Evolutionary conservation across 2,113 vertebrate species (phyloP).

Genomic region (Sapayoa aenigma): DNA sequence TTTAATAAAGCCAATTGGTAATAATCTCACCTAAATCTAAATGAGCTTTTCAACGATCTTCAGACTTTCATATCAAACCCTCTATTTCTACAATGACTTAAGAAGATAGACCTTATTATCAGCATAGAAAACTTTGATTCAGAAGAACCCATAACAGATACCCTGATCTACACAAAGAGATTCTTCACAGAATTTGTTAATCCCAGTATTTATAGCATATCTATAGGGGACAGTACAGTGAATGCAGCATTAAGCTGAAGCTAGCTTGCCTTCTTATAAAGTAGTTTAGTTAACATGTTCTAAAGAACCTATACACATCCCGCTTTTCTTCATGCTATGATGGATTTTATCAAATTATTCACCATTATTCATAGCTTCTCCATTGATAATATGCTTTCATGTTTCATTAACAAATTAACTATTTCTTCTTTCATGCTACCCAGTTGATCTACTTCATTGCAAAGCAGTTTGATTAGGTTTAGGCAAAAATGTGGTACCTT

Average conservation of each 20-base stretch:
- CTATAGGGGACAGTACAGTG: background rate
- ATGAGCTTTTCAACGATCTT: background rate
- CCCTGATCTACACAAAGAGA: rapidly evolving
- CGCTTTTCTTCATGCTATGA: background rate
- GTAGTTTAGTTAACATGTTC: background rate
- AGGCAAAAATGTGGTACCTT: background rate
- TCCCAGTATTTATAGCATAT: rapidly evolving
- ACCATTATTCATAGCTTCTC: background rate
- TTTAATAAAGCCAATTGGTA: background rate
- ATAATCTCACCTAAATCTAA: background rate
- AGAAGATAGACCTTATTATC: background rate
- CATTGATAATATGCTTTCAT: background rate
- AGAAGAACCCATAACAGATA: background rate
- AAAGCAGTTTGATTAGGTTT: background rate
- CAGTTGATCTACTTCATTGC: background rate
- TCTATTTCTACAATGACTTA: background rate
- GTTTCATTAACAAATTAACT: background rate
- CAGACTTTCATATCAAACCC: background rate
- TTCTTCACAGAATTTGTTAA: background rate
- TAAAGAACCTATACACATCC: background rate
- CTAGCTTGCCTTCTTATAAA: background rate
- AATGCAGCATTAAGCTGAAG: background rate
- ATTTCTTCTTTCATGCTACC: background rate
- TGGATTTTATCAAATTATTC: background rate
- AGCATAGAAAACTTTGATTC: background rate